phyloP scores from a whole-genome alignment of 2,888 invertebrate genomes.

The Encarsia formosa region DNA sequence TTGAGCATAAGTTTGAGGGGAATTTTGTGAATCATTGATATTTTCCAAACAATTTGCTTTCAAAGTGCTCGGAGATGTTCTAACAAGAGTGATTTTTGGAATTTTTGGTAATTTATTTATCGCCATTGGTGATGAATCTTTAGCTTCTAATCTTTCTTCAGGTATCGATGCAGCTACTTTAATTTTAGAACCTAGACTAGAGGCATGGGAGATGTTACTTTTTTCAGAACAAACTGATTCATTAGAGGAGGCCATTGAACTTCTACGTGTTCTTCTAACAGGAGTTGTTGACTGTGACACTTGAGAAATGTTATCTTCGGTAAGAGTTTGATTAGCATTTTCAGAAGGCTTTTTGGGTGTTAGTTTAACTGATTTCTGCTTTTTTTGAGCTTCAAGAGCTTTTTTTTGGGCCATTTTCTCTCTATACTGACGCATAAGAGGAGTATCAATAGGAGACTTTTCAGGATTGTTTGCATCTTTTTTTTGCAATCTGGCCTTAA shows the following conservation, averaged over 20 bases:
- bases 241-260: conserved; percentile 5
- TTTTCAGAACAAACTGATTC: conserved; percentile 4
- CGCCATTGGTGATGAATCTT: not conserved
- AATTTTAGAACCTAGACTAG: conserved; percentile 13
- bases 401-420: conserved; percentile 31
- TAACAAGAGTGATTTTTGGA: conserved; percentile 3
- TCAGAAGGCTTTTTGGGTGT: not conserved
- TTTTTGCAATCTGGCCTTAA: conserved; percentile 26
- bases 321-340: not conserved
- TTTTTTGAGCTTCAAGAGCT: conserved; percentile 14
- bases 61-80: not conserved
- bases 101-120: conserved; percentile 8
- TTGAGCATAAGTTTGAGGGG: not conserved
- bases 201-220: conserved; percentile 7
- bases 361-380: not conserved
- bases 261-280: conserved; percentile 3
- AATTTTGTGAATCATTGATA: not conserved
- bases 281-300: too few species aligned
- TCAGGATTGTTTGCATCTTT: not conserved
- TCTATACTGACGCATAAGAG: conserved; percentile 32
- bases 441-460: conserved; percentile 28
- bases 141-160: not conserved
- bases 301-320: not conserved
- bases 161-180: not conserved
- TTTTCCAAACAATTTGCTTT: not conserved